Evolutionary conservation across 2,113 vertebrate species (phyloP), one percentile per base, ranked within the genome.

Genomic region (Corvus moneduloides): DNA sequence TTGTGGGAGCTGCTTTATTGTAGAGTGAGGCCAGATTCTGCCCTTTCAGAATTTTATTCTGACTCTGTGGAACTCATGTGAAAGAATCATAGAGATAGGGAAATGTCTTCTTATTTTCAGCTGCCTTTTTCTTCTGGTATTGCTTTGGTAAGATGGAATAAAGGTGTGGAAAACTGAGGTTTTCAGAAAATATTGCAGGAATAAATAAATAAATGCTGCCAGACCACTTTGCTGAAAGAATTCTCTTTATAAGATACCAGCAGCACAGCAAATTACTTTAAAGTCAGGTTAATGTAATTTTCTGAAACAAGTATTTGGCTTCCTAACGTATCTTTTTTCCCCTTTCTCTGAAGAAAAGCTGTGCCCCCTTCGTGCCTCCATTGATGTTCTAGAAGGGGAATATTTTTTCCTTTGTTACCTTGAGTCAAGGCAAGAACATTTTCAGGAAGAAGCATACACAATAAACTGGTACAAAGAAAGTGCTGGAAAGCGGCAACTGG

Each of bases 371-470:
- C 97, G 95, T 66, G 2, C 6, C 17, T 46, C 39, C 33, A 91
- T 98, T 76, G 92, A 91, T 6, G 85, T 94, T 18, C 20, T 98
- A 7, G 97, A 98, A 97, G 98, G 97, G 24, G 98, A 98, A 59
- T 96, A 96, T 90, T 98, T 98, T 96, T 96, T 96, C 90, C 94
- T 95, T 72, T 94, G 91, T 66, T 98, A 97, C 33, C 30, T 16
- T 66, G 84, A 83, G 56, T 67, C 81, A 54, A 56, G 18, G 3
- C 58, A 30, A 68, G 62, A 56, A 28, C 11, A 20, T 37, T 73
- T 27, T 62, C 32, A 74, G 55, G 78, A 77, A 44, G 61, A 89
- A 84, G 9, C 39, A 20, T 59, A 48, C 54, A 21, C 66, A 20
- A 24, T 77, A 54, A 89, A 76, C 35, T 98, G 98, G 98, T 97